Evolutionary conservation across 2,797 vertebrate species (phyloP).

Genomic region (Spondyliosoma cantharus): DNA sequence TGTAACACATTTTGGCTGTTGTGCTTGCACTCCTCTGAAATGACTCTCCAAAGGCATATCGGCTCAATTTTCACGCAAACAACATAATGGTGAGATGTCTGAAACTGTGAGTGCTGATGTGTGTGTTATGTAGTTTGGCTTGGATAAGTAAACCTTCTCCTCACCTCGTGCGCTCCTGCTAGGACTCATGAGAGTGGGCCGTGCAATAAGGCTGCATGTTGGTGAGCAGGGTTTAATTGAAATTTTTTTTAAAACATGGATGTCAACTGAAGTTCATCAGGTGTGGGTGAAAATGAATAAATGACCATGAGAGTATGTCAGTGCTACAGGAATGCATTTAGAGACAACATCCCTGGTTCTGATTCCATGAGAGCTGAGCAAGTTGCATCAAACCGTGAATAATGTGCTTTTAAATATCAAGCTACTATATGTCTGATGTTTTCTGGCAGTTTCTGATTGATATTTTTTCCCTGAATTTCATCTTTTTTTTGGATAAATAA

Average conservation of each 20-base stretch:
- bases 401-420: slow-evolving; percentile 1
- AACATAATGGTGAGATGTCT: slow-evolving; percentile 3
- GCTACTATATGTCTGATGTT: neutral
- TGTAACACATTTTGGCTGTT: slow-evolving; percentile 9
- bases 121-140: slow-evolving; percentile 5
- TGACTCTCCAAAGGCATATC: neutral
- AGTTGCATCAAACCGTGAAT: neutral
- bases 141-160: neutral
- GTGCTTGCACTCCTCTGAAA: neutral
- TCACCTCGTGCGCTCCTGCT: neutral
- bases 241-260: neutral
- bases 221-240: neutral
- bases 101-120: neutral
- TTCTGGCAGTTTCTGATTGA: neutral
- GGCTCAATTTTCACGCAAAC: slow-evolving; percentile 30
- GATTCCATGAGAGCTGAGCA: neutral
- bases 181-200: neutral
- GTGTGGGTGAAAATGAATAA: neutral
- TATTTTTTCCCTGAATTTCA: slow-evolving; percentile 7
- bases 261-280: neutral
- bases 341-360: neutral
- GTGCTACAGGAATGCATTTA: neutral
- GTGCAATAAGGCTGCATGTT: slow-evolving; percentile 1
- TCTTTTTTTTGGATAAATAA: slow-evolving; percentile 2
- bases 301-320: neutral